A percentile compares a stretch with the other conserved stretches of the same genome.
These are phyloP conservation scores for Pachyseris speciosa DNA, from an alignment of 64 coral and sea anemone species.

Conservation along the genomic window DNA sequence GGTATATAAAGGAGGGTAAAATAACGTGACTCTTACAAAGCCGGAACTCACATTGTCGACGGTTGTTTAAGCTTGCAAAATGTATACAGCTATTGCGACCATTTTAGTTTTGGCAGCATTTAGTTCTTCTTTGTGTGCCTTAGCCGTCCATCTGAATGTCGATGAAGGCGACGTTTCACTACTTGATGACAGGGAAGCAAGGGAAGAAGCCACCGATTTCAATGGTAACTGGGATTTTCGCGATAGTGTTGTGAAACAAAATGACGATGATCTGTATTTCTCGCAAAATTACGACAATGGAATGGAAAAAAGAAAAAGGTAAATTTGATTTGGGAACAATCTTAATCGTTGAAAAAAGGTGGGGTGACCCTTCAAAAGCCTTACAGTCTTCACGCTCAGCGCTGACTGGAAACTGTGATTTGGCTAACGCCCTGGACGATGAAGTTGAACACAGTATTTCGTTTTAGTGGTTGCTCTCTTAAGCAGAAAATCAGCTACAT, in stretches of 20 bases:
- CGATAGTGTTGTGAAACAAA: not conserved
- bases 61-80: too few species aligned
- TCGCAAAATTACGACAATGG: not conserved
- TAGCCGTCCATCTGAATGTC: not conserved
- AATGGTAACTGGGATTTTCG: not conserved
- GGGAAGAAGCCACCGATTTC: not conserved
- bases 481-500: too few species aligned
- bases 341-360: not conserved
- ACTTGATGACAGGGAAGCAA: not conserved
- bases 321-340: not conserved
- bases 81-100: too few species aligned
- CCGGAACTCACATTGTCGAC: too few species aligned
- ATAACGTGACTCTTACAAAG: not conserved
- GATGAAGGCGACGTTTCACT: not conserved
- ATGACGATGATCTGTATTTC: constrained; percentile 5
- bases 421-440: too few species aligned
- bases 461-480: too few species aligned
- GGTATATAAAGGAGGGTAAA: not conserved
- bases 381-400: too few species aligned
- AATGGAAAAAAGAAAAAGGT: constrained; percentile 13
- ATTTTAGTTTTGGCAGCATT: too few species aligned
- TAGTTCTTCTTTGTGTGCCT: not conserved
- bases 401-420: too few species aligned
- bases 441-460: too few species aligned
- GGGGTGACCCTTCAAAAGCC: too few species aligned